These are phyloP conservation scores for Stegodyphus dumicola DNA, from an alignment of 1,140 invertebrate species.

Conservation along the genomic window DNA sequence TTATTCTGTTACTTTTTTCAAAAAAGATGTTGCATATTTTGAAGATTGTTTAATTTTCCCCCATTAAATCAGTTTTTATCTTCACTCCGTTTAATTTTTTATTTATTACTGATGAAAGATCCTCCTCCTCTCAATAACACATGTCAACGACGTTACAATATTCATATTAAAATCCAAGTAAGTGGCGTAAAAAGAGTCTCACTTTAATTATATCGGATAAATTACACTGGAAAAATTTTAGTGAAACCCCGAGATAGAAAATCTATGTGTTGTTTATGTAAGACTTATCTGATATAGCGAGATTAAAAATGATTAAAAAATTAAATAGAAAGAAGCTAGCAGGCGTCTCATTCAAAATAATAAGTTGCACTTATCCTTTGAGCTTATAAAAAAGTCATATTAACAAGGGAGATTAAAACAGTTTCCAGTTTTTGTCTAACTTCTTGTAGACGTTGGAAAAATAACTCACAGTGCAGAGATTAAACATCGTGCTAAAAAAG, in stretches of 20 bases:
- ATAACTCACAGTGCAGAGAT: constrained; percentile 51
- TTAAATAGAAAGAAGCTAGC: background rate
- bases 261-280: constrained; percentile 35
- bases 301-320: constrained; percentile 46
- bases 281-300: constrained; percentile 33
- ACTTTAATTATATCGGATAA: too few relatives aligned
- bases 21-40: too few relatives aligned
- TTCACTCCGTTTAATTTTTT: too few relatives aligned
- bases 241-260: background rate
- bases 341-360: constrained; percentile 41
- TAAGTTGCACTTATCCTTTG: constrained; percentile 41
- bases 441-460: constrained; percentile 51
- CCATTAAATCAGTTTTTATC: too few relatives aligned
- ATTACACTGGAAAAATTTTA: too few relatives aligned
- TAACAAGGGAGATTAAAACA: constrained; percentile 60
- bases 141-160: too few relatives aligned
- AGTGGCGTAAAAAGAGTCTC: too few relatives aligned
- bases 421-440: constrained; percentile 50
- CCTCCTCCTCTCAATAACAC: too few relatives aligned
- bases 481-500: constrained; percentile 44
- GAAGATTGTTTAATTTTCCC: too few relatives aligned
- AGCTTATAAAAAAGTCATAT: constrained; percentile 27
- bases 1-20: too few relatives aligned
- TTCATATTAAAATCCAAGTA: too few relatives aligned
- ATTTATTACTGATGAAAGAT: too few relatives aligned